Conservation (phyloP, 2,113 vertebrate species). For the Sitta europaea region DNA sequence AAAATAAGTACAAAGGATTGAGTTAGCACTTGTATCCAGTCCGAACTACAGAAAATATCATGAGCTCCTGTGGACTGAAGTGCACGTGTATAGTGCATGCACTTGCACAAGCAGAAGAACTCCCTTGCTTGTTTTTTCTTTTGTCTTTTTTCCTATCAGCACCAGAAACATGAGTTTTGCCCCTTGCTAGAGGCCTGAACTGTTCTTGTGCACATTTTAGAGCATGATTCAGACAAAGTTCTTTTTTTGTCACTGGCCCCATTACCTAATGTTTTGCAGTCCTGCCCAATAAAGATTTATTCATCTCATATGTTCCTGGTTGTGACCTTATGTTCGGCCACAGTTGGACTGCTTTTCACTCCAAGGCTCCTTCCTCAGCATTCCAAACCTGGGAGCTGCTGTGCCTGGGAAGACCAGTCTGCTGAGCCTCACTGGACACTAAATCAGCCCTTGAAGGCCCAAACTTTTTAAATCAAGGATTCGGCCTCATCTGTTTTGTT, state of each 20-base stretch:
- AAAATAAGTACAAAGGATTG: not conserved
- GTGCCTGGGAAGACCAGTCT: not conserved
- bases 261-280: conserved; percentile 62
- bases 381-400: not conserved
- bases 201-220: not conserved
- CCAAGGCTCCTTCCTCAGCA: not conserved
- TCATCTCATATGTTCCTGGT: conserved; percentile 51
- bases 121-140: not conserved
- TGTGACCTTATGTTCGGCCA: conserved; percentile 27
- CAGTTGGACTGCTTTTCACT: not conserved
- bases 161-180: not conserved
- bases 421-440: not conserved
- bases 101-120: not conserved
- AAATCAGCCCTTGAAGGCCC: not conserved
- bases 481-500: not conserved
- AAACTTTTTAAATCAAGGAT: not conserved
- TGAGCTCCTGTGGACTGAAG: not conserved
- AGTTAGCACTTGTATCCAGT: not conserved
- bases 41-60: not conserved
- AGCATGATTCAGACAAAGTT: conserved; percentile 22
- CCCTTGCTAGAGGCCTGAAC: not conserved
- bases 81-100: too few species aligned
- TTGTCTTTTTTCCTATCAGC: not conserved
- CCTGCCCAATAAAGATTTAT: conserved; percentile 43
- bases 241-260: conserved; percentile 17